phyloP scores from a whole-genome alignment of 2,888 invertebrate species.

The Tipula unca region DNA sequence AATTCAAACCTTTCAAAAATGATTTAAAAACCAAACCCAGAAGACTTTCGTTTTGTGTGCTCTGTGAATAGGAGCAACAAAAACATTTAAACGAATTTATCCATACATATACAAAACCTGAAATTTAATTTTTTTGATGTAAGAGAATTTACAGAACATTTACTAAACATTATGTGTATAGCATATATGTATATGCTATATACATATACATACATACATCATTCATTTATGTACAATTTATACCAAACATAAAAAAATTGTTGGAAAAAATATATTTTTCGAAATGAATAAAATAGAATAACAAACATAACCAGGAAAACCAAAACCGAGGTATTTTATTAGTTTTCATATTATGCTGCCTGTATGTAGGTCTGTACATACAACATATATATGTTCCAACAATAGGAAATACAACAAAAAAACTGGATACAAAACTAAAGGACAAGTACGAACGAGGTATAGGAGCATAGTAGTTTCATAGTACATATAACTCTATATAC shows the following conservation, averaged over 20 bases:
- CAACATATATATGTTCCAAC: not conserved
- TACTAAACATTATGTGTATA: slow-evolving; percentile 1
- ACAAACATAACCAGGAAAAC: not conserved
- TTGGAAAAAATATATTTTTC: not conserved
- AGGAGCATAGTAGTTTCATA: too few species aligned
- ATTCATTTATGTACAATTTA: not conserved
- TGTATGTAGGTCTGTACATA: not conserved
- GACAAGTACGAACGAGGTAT: not conserved
- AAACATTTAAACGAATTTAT: not conserved
- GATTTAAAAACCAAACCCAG: not conserved
- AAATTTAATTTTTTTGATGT: not conserved
- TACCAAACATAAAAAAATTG: not conserved
- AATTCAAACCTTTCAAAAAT: not conserved
- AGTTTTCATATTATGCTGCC: not conserved
- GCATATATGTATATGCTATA: not conserved
- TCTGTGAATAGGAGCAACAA: not conserved
- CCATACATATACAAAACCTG: not conserved
- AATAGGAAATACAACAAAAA: not conserved
- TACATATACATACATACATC: not conserved
- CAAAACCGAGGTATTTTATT: slow-evolving; percentile 1
- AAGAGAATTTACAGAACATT: not conserved
- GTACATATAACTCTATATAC: not conserved
- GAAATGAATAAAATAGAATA: not conserved
- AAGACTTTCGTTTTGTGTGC: not conserved
- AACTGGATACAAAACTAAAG: not conserved